Conservation (phyloP, 1,140 invertebrate species). For the Campoletis sonorensis region DNA sequence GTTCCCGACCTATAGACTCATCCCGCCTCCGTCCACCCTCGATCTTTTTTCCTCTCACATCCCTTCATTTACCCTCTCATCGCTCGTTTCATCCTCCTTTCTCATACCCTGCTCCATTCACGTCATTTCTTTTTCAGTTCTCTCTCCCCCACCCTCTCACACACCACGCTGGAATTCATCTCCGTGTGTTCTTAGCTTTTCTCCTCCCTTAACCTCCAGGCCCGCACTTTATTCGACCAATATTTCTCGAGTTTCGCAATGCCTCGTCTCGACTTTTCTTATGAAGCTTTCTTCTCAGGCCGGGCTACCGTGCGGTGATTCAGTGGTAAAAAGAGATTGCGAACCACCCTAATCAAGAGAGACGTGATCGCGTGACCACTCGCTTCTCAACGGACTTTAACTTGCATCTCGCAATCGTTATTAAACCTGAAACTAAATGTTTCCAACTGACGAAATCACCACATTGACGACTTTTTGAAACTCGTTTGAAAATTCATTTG, state of each 20-base stretch:
- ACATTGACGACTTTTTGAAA: too few species aligned
- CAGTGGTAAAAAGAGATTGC: conserved; percentile 27
- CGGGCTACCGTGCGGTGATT: conserved; percentile 9
- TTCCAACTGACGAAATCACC: too few species aligned
- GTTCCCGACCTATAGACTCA: conserved; percentile 41
- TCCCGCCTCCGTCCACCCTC: background rate
- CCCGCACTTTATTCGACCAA: conserved; percentile 25
- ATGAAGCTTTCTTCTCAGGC: conserved; percentile 1
- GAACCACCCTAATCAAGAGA: conserved; percentile 35
- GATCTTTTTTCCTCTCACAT: conserved; percentile 22
- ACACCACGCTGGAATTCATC: background rate
- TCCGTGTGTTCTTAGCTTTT: background rate
- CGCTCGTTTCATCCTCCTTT: background rate
- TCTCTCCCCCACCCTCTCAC: background rate
- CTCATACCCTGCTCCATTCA: conserved; percentile 4
- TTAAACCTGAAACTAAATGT: background rate
- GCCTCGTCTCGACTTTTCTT: conserved; percentile 25
- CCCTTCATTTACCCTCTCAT: conserved; percentile 17
- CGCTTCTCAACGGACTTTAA: background rate
- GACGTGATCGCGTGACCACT: conserved; percentile 13
- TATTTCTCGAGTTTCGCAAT: conserved; percentile 29
- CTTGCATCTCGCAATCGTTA: background rate
- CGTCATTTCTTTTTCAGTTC: conserved; percentile 23
- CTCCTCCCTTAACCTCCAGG: background rate
- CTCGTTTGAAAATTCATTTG: too few species aligned